Base-by-base conservation (phyloP, 2,797 vertebrate species). In the Lithobates pipiens region DNA sequence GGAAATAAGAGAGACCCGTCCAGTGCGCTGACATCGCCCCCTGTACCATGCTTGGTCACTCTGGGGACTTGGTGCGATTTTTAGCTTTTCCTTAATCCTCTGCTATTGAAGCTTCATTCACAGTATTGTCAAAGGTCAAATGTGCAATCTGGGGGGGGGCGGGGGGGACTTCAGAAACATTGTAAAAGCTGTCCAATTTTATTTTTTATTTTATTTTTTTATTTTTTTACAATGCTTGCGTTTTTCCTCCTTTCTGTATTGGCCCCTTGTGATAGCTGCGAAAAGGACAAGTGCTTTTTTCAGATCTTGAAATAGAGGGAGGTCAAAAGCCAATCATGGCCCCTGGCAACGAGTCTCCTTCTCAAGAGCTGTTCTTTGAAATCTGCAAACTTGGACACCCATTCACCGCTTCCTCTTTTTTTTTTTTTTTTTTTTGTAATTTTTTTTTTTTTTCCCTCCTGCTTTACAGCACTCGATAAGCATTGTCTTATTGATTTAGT, bases 221-320 rank as follows among this genome's bases (percentile, higher is more conserved):
- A 23, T 13, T 25, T 61, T 15, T 65, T 67, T 23, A 70, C 69
- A 76, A 72, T 29, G 42, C 42, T 9, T 29, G 36, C 57, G n/a
- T 23, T 25, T 70, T n/a, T 39, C 9, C 27, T 74, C 70, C 16
- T 44, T 18, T 61, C 71, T 61, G 61, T 57, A 85, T 85, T 75
- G 78, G 84, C 78, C 84, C 84, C 72, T 80, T 85, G 84, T 71
- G 76, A 73, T 74, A 79, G 39, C 77, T 67, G 76, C 76, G 27
- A 85, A 32, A 78, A 85, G 83, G 83, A 85, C 83, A 85, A 85
- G 83, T 85, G 83, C 77, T 79, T 50, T 78, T 77, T 85, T 79
- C 68, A 80, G 83, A 85, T 85, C 83, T 71, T 65, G 77, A 80
- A 73, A 77, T 79, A 67, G 77, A 85, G 27, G 44, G 32, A 85